Evolutionary conservation across 2,888 invertebrate species (phyloP).

Genomic region (Spodoptera littoralis): DNA sequence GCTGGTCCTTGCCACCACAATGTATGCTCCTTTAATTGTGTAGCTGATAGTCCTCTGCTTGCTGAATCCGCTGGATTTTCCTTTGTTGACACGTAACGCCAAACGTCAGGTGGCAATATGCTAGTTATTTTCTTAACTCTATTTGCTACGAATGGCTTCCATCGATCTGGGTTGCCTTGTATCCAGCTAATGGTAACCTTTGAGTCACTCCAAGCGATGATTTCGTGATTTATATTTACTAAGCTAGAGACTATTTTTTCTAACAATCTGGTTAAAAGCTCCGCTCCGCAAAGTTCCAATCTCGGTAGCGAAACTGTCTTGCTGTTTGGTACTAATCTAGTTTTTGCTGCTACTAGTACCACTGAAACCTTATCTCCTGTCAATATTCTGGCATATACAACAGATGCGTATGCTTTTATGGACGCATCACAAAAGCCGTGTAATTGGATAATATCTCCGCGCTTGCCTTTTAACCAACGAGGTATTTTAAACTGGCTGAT

Average conservation of each 20-base stretch:
- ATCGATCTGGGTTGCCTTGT: too few species aligned
- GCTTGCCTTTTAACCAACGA: too few species aligned
- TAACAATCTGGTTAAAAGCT: neutral
- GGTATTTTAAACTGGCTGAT: too few species aligned
- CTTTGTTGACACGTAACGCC: neutral
- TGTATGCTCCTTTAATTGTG: neutral
- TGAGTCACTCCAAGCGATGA: too few species aligned
- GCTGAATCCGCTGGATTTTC: conserved; percentile 2
- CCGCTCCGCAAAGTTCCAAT: neutral
- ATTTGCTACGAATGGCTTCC: too few species aligned
- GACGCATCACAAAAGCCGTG: too few species aligned
- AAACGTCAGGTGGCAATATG: neutral
- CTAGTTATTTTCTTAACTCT: too few species aligned
- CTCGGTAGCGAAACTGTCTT: neutral
- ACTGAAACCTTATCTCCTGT: neutral
- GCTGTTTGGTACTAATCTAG: neutral
- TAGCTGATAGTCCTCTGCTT: neutral
- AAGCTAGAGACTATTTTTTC: too few species aligned
- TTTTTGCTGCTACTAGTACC: neutral
- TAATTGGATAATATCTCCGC: too few species aligned
- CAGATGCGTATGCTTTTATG: neutral
- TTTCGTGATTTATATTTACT: too few species aligned
- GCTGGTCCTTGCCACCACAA: conserved; percentile 1
- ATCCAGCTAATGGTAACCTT: too few species aligned
- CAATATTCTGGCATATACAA: neutral